Evolutionary conservation across 2,113 vertebrate genomes (phyloP), one percentile per base, ranked within the genome.

Genomic region (Drymodes brunneopygia): DNA sequence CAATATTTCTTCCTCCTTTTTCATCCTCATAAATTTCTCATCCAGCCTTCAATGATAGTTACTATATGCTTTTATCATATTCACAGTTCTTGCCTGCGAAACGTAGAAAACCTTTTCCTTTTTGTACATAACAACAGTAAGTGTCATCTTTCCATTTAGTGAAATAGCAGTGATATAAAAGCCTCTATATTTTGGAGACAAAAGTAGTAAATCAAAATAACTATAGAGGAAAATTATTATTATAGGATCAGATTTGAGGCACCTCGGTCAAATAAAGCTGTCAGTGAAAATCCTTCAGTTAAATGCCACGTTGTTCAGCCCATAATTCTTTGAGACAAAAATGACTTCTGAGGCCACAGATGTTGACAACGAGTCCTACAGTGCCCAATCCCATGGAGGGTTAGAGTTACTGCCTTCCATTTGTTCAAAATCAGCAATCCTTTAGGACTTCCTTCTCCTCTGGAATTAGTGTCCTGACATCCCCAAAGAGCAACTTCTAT

Each of bases 121-220:
- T 84, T 62, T 71, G n/a, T 67, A 13, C 28, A 7, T 54, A n/a
- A 40, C 56, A 81, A 50, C 35, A 78, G 24, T 56, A 66, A 84
- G 82, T 88, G 61, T 80, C 86, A 72, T 71, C 57, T 85, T 95
- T 88, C 74, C 62, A 29, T 81, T 35, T 62, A 50, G 29, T 44
- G 38, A 93, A 95, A 75, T 60, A 78, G 29, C 69, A 82, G n/a
- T 72, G 61, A 90, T 82, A 51, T 42, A 64, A 28, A 80, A 69
- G 44, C 21, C 61, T 75, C 54, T 42, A 44, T 81, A 81, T 84
- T 94, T 82, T n/a, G 33, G 58, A 88, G 53, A 82, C 31, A 57
- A 92, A 90, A 90, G 82, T 18, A 90, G 42, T 82, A 93, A 90
- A 95, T 80, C 74, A 92, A 86, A 81, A 57, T 65, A 88, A 65